Evolutionary conservation across 2,113 vertebrate genomes (phyloP).

Genomic region (Fulica atra): DNA sequence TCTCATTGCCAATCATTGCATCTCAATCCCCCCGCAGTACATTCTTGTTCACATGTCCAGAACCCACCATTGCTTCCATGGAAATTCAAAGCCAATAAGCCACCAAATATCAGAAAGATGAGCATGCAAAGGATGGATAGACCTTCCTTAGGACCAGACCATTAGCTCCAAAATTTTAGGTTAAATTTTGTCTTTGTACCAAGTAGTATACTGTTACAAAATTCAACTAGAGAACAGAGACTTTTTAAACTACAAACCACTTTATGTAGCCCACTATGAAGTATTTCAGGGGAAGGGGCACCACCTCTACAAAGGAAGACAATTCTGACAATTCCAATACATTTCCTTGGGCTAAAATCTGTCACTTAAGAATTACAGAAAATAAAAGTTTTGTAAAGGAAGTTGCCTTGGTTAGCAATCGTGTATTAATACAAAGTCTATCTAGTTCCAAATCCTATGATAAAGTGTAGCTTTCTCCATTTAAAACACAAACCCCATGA

Average conservation of each 20-base stretch:
- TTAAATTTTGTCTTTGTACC: background rate
- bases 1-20: fast-evolving
- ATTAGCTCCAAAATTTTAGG: background rate
- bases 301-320: background rate
- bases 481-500: fast-evolving
- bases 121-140: background rate
- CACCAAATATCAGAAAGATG: background rate
- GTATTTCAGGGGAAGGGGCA: background rate
- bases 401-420: background rate
- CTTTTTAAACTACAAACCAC: background rate
- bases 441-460: background rate
- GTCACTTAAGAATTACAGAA: background rate
- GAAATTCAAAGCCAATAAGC: background rate
- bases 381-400: background rate
- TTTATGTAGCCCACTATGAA: background rate
- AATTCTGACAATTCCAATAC: background rate
- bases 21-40: background rate
- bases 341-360: background rate
- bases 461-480: background rate
- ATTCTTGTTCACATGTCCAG: background rate
- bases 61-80: background rate
- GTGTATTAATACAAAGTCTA: background rate
- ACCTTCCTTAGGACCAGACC: background rate
- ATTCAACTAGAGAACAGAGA: background rate
- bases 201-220: background rate